Base-by-base conservation (phyloP, 2,888 invertebrate species). In the Prenolepis imparis region DNA sequence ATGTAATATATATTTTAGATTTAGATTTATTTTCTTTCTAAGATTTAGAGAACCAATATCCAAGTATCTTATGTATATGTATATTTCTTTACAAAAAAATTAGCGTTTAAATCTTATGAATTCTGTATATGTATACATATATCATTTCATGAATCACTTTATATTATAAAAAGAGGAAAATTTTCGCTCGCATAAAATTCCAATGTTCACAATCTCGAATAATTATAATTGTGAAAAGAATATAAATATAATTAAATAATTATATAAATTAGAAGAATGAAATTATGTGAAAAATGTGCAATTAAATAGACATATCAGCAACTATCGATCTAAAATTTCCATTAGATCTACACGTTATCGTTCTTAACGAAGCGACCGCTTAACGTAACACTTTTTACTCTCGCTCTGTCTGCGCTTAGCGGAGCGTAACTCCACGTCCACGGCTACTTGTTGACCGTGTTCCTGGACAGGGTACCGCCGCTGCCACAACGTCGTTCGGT, bases 361-460 rank as follows among this genome's bases (percentile, higher is more conserved):
- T 83, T 85, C 74, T 41, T 87, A 87, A 88, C 86, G 86, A 88
- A 86, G 85, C 84, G 85, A 24, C 82, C 86, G 84, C 83, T 81
- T 85, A 88, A 85, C 85, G 88, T 87, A 89, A 89, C 88, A 87
- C 87, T 90, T 91, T 91, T 90, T 92, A 90, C 84, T 75, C 80
- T 75, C 63, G 86, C 85, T 83, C 86, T 82, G 72, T 80, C 85
- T 81, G 82, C 87, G 88, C 82, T 85, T 84, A 86, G 85, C 88
- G 81, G 84, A 92, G 91, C 90, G 87, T 91, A 86, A 8, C 52
- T 52, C 52, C 52, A 52, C 52, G 52, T 86, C 87, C 89, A 89
- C 88, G 88, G 90, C 92, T 91, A 93, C 92, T 93, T 92, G 92
- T 93, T 92, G 92, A 92, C 92, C 90, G 84, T 89, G 89, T 90